Conservation (phyloP, 2,113 vertebrate species). For the Ictalurus furcatus region DNA sequence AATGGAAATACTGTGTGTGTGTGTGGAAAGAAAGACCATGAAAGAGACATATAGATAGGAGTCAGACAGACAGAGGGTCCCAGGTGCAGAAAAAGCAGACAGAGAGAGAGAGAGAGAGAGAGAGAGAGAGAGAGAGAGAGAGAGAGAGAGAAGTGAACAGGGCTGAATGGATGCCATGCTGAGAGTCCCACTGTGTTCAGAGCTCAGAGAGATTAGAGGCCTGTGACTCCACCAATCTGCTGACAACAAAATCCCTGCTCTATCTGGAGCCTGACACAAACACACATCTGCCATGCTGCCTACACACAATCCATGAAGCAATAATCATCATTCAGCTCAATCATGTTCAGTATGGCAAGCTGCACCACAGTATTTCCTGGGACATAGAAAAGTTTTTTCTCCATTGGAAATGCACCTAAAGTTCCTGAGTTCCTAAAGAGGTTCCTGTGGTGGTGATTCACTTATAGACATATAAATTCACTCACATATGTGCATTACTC, state of each 20-base stretch:
- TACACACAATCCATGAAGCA: constrained; percentile 1
- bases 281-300: background rate
- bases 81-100: background rate
- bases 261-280: constrained; percentile 1
- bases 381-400: background rate
- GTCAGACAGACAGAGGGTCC: constrained; percentile 1
- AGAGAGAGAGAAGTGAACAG: background rate
- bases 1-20: background rate
- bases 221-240: constrained; percentile 45
- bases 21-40: background rate
- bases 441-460: background rate
- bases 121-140: constrained; percentile 5
- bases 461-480: background rate
- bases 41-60: background rate
- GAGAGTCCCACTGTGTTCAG: background rate
- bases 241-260: constrained; percentile 48
- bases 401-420: background rate
- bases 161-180: background rate
- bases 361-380: background rate
- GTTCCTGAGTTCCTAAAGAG: background rate
- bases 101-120: background rate
- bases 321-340: background rate
- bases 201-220: constrained; percentile 40
- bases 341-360: background rate
- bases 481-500: background rate